phyloP scores from a whole-genome alignment of 1,140 invertebrate species.

The Spodoptera litura region DNA sequence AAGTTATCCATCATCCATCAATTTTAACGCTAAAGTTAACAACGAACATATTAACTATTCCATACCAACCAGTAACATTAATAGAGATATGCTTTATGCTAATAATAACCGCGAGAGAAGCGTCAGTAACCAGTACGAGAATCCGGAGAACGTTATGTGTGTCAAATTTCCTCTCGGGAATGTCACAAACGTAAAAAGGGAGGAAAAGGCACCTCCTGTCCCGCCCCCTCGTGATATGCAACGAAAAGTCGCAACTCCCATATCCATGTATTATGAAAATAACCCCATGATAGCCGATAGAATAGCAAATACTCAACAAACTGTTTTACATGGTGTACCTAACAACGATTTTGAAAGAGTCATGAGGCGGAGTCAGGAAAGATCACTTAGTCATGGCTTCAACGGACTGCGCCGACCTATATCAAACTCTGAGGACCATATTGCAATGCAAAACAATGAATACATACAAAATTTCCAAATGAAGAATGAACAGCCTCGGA shows the following conservation, averaged over 20 bases:
- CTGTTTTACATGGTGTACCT: conserved; percentile 72
- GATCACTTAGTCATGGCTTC: conserved; percentile 65
- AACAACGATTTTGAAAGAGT: conserved; percentile 83
- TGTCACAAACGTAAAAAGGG: conserved; percentile 76
- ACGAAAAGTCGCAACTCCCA: conserved; percentile 84
- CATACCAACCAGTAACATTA: conserved; percentile 74
- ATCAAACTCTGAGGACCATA: conserved; percentile 87
- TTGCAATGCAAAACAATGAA: conserved; percentile 84
- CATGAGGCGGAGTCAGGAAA: conserved; percentile 82
- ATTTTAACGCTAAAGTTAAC: conserved; percentile 86
- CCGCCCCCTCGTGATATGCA: conserved; percentile 90
- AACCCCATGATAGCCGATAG: conserved; percentile 67
- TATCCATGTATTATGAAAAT: conserved; percentile 86
- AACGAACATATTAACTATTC: conserved; percentile 85
- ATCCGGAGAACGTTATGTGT: conserved; percentile 80
- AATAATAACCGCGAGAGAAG: conserved; percentile 75
- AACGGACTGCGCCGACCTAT: conserved; percentile 81
- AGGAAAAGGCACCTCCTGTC: conserved; percentile 87
- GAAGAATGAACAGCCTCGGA: conserved; percentile 76
- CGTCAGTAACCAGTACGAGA: conserved; percentile 73
- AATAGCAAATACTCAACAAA: conserved; percentile 63
- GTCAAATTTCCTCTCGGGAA: conserved; percentile 85
- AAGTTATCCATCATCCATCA: conserved; percentile 85
- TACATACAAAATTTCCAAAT: conserved; percentile 70
- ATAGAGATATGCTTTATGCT: conserved; percentile 70